A percentile compares a stretch with the other conserved stretches of the same genome.
phyloP scores from a whole-genome alignment of 2,113 vertebrate genomes.

The Orthonyx spaldingii region DNA sequence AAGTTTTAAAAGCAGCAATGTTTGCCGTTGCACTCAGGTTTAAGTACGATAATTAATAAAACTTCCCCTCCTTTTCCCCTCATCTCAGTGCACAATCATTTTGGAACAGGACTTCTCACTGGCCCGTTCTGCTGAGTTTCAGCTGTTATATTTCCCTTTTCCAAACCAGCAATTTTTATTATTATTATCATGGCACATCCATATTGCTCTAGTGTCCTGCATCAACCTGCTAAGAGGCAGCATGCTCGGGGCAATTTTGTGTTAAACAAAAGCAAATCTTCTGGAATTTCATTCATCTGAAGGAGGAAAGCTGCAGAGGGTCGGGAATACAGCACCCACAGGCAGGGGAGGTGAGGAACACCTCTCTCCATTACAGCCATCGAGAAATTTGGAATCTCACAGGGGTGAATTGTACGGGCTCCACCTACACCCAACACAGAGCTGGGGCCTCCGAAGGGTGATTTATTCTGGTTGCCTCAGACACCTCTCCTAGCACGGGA shows the following conservation, averaged over 20 bases:
- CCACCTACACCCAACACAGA: not conserved
- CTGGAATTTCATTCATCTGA: not conserved
- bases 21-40: constrained; percentile 9
- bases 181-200: not conserved
- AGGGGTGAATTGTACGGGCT: rapidly evolving
- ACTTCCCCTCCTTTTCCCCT: not conserved
- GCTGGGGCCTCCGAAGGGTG: rapidly evolving
- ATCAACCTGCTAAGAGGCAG: not conserved
- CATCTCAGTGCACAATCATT: not conserved
- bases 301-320: not conserved
- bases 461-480: not conserved
- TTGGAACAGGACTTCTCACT: not conserved
- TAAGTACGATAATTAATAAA: constrained; percentile 23
- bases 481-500: not conserved
- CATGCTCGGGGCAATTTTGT: not conserved
- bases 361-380: not conserved
- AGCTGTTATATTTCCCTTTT: not conserved
- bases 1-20: constrained; percentile 25
- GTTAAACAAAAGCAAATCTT: not conserved
- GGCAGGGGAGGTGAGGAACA: not conserved
- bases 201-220: not conserved
- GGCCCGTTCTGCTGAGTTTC: not conserved
- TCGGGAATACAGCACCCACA: not conserved
- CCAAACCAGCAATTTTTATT: not conserved
- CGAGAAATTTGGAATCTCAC: not conserved